Base-by-base conservation (phyloP, 2,113 vertebrate genomes). In the Zapus hudsonius region DNA sequence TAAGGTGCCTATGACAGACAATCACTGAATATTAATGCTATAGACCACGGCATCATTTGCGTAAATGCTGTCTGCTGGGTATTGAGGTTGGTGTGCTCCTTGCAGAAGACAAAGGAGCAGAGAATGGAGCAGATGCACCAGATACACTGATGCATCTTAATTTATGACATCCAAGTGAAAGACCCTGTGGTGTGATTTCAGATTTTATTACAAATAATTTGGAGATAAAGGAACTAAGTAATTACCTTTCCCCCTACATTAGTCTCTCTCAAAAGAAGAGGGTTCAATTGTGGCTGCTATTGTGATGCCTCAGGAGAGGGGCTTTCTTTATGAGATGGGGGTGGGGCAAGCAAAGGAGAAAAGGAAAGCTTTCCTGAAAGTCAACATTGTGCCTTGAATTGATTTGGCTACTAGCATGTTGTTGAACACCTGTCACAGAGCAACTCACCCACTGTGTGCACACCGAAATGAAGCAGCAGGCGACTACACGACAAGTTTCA, bases 1-100 rank as follows among this genome's bases (percentile, higher is more conserved):
- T 98, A 98, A 98, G 98, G 98, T 98, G 98, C 98, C 98, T 98
- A 98, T 98, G 98, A 98, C 98, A 98, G 98, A 98, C 98, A 98
- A 98, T 98, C 97, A 90, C 97, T 98, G 98, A 98, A 98, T 98
- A 98, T 98, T 98, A 98, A 98, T 98, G 98, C 98, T 97, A 97
- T 91, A 98, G 98, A 98, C 98, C 97, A 98, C 95, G 96, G 96
- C 97, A 98, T 98, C 97, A 98, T 98, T 98, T 98, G 98, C 96
- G 97, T 98, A 98, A 98, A 98, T 96, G 98, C 98, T 98, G 98
- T 98, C 98, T 98, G 97, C 97, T 98, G 98, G 97, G 98, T 98
- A 98, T 98, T 98, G 97, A 97, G 97, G 97, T 97, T 98, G 97
- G 97, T 98, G 96, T 72, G 96, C 97, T 98, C 98, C 98, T 98